Conservation (phyloP, 2,113 vertebrate genomes). For the Lampris incognitus region DNA sequence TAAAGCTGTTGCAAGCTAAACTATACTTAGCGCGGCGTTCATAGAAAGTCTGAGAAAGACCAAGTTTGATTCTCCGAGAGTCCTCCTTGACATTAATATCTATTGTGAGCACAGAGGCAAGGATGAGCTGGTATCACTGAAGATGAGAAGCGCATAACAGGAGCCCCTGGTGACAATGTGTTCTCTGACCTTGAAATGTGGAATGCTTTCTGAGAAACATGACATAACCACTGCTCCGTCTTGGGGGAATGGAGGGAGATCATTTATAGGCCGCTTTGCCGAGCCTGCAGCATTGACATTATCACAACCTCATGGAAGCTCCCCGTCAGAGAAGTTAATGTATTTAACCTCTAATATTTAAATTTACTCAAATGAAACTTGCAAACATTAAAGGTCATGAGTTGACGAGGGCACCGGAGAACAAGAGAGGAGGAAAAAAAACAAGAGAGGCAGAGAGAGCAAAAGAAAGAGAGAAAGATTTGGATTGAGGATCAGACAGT, state of each 20-base stretch:
- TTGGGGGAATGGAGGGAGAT: no score
- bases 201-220: no score
- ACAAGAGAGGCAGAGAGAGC: constrained; percentile 2
- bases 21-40: no score
- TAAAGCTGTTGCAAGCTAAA: no score
- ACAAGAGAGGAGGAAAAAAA: constrained; percentile 1
- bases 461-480: constrained; percentile 11
- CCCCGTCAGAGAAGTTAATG: constrained; percentile 2
- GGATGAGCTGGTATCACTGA: no score
- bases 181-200: neutral
- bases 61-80: no score
- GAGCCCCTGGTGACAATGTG: neutral
- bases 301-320: neutral
- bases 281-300: neutral
- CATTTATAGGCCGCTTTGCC: no score
- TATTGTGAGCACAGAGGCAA: no score
- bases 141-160: no score
- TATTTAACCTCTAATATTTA: neutral
- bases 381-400: neutral
- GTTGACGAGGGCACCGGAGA: neutral
- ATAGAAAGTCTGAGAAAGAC: no score
- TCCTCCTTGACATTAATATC: no score
- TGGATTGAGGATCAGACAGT: constrained; percentile 6
- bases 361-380: neutral
- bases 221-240: no score